Conservation (phyloP, 30 jellyfish, hydroid and myxozoan genomes). For the Hydractinia symbiolongicarpus region DNA sequence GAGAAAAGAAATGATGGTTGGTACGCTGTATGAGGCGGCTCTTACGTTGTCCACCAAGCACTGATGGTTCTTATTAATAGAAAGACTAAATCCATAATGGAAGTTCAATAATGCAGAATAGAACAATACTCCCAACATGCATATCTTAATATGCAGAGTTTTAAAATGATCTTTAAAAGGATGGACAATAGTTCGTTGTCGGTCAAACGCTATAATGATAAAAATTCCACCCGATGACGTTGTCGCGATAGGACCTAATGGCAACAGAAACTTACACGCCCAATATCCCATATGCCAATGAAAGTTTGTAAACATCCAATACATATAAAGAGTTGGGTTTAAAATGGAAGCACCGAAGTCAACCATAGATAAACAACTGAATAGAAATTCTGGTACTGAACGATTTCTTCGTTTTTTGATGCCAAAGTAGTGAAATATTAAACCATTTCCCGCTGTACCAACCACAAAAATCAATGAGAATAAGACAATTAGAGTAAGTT, state of each 20-base stretch:
- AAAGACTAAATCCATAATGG: slow-evolving; percentile 37
- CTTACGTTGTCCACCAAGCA: slow-evolving; percentile 33
- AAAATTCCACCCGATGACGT: slow-evolving; percentile 76
- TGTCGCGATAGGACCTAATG: slow-evolving; percentile 68
- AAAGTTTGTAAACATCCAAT: slow-evolving; percentile 61
- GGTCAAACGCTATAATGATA: slow-evolving; percentile 69
- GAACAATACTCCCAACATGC: slow-evolving; percentile 33
- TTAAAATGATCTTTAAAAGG: slow-evolving; percentile 69
- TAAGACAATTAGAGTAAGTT: slow-evolving; percentile 27
- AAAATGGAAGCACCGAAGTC: slow-evolving; percentile 69
- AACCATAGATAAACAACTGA: slow-evolving; percentile 56
- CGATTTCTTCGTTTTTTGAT: slow-evolving; percentile 29
- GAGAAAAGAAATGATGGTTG: slow-evolving; percentile 42
- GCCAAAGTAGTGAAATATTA: slow-evolving; percentile 78
- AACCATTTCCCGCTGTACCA: slow-evolving; percentile 76
- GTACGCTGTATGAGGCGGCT: slow-evolving; percentile 38
- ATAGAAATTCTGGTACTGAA: slow-evolving; percentile 74
- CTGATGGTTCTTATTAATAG: slow-evolving; percentile 6
- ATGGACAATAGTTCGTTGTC: slow-evolving; percentile 58
- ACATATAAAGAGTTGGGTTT: slow-evolving; percentile 60
- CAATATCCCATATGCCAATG: slow-evolving; percentile 85
- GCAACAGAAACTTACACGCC: slow-evolving; percentile 73
- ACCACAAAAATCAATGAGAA: slow-evolving; percentile 50
- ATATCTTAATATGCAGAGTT: slow-evolving; percentile 28
- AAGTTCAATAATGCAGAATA: slow-evolving; percentile 40